A percentile compares a stretch with the other conserved stretches of the same genome.
These are phyloP conservation scores for Meteorus sp. DNA, from an alignment of 1,140 invertebrate species.

Conservation along the genomic window DNA sequence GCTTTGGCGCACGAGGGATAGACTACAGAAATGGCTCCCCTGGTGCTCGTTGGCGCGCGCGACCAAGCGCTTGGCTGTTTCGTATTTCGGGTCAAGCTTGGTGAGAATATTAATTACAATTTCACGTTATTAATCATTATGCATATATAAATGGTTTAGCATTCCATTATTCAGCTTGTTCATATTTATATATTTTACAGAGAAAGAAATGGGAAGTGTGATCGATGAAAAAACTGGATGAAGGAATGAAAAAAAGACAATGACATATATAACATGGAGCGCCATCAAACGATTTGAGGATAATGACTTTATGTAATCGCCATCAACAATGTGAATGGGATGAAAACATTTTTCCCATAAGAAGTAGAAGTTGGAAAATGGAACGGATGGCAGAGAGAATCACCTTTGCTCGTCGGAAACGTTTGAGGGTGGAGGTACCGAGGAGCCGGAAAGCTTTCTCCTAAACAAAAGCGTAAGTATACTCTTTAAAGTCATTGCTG, in stretches of 20 bases:
- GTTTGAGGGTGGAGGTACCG: conserved; percentile 34
- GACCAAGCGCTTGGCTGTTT: conserved; percentile 10
- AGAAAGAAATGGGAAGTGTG: no score
- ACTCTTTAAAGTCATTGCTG: conserved; percentile 38
- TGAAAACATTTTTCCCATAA: neutral
- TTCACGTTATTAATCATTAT: conserved; percentile 26
- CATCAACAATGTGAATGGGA: no score
- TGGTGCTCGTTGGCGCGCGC: conserved; percentile 34
- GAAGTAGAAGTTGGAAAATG: neutral
- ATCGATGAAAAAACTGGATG: no score
- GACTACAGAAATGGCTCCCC: conserved; percentile 39
- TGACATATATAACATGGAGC: no score
- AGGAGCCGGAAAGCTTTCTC: conserved; percentile 22
- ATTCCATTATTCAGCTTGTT: no score
- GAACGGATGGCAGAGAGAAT: conserved; percentile 33
- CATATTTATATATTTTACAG: no score
- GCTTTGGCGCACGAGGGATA: no score
- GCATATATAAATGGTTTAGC: neutral
- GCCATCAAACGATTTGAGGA: no score
- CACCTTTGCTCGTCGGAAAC: conserved; percentile 44
- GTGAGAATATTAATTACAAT: conserved; percentile 48
- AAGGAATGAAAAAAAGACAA: no score
- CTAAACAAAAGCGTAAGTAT: conserved; percentile 39
- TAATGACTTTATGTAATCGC: no score
- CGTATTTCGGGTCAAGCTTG: conserved; percentile 26